Evolutionary conservation across 2,797 vertebrate genomes (phyloP), one percentile per base, ranked within the genome.

Genomic region (Dicrostonyx torquatus): DNA sequence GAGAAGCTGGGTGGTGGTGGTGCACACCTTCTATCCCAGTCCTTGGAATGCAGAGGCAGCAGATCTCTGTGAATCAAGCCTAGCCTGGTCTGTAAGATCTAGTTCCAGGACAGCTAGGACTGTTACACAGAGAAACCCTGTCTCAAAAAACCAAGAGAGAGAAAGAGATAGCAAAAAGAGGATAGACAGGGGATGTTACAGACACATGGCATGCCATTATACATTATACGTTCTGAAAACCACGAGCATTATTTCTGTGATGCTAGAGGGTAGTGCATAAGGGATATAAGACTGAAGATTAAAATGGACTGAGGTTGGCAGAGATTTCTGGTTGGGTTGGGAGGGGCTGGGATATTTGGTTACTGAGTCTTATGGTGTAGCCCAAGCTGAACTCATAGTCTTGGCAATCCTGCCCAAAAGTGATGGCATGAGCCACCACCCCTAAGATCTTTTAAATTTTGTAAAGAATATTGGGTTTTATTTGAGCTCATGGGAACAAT

Each of bases 391-490:
- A 13, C 18, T 13, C 66, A 53, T 31, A 55, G 22, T 68, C 66
- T 70, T 86, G 34, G 48, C 48, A 29, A 40, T 72, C 48, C 84
- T 40, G 26, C 1, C 3, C 40, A 34, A 20, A 45, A 62, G 20
- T 45, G 40, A 62, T 24, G 70, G 40, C 15, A 45, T 24, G 11
- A 60, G 26, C n/a, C 37, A 31, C 14, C 14, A 29, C 9, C 20
- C 15, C 58, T 40, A 31, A 10, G 26, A 34, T 64, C 77, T 94
- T 87, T 34, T 72, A 90, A 87, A 78, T 37, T 15, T 48, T 91
- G 18, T 76, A 87, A 96, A 83, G n/a, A 93, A 72, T 11, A 90
- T 78, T 45, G 4, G 6, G 58, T 93, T 86, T 86, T 87, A 88
- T 77, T 45, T 60, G n/a, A 45, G 34, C 58, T 75, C 45, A 50